Evolutionary conservation across 2,797 vertebrate genomes (phyloP).

Genomic region (Uromys caudimaculatus): DNA sequence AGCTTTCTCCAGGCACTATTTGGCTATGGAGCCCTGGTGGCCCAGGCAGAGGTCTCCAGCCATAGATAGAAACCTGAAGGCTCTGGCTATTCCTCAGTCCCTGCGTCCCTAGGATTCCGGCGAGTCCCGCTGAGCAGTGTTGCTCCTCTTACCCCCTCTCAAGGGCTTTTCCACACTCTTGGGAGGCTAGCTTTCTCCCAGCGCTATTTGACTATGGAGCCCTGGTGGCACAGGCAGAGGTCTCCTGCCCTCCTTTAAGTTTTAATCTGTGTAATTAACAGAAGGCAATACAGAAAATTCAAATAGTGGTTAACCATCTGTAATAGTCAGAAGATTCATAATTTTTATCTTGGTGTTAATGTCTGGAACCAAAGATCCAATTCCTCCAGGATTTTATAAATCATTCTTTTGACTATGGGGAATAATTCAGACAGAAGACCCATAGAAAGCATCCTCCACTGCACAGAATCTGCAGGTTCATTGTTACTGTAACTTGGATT

Average conservation of each 20-base stretch:
- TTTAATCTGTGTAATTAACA: background rate
- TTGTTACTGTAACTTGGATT: background rate
- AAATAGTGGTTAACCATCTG: background rate
- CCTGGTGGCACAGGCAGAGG: no score
- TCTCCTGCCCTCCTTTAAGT: background rate
- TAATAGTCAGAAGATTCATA: background rate
- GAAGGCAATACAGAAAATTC: background rate
- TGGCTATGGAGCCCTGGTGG: no score
- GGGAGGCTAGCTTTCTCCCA: no score
- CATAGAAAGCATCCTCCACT: background rate
- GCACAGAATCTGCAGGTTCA: background rate
- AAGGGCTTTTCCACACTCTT: no score
- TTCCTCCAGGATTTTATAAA: background rate
- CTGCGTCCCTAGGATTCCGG: no score
- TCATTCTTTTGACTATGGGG: background rate
- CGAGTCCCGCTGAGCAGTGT: no score
- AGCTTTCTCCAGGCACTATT: no score
- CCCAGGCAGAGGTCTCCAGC: no score
- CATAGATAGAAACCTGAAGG: no score
- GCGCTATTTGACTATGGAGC: no score
- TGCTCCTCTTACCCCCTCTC: no score
- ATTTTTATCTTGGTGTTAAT: constrained; percentile 4
- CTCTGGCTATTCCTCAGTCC: no score
- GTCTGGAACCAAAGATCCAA: background rate
- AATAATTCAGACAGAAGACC: background rate